These are phyloP conservation scores for Dendrolimus kikuchii DNA, from an alignment of 1,140 invertebrate species.

Conservation along the genomic window DNA sequence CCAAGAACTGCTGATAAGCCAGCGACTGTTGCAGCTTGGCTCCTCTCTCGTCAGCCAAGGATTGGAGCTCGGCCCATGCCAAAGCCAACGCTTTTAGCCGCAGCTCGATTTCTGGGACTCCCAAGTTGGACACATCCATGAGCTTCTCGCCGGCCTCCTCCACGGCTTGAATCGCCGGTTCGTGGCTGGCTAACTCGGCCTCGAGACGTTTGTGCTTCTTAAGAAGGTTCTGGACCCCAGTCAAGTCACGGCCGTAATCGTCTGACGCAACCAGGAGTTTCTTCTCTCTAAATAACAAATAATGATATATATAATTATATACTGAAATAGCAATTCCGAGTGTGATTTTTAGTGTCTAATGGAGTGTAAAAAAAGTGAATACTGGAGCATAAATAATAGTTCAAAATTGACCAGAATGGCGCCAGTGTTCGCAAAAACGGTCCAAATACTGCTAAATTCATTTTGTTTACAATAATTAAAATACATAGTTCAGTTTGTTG, in stretches of 20 bases:
- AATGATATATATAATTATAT: neutral
- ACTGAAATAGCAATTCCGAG: neutral
- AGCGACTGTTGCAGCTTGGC: conserved; percentile 96
- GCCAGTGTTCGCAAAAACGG: no score
- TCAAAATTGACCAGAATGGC: no score
- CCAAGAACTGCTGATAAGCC: conserved; percentile 97
- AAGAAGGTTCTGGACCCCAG: conserved; percentile 97
- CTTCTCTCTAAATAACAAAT: conserved; percentile 82
- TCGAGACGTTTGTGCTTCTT: conserved; percentile 99
- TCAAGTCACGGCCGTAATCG: conserved; percentile 98
- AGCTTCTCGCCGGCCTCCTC: conserved; percentile 96
- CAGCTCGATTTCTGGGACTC: conserved; percentile 96
- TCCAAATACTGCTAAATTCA: no score
- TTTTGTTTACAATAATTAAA: no score
- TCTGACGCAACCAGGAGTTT: conserved; percentile 97
- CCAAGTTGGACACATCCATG: conserved; percentile 97
- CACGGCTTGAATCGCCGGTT: conserved; percentile 97
- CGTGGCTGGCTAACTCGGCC: conserved; percentile 95
- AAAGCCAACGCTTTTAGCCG: conserved; percentile 87
- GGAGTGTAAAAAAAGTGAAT: no score
- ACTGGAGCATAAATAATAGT: no score
- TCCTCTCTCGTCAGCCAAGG: conserved; percentile 89
- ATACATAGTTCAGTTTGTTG: no score
- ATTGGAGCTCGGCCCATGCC: conserved; percentile 93
- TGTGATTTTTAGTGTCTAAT: no score